phyloP scores from a whole-genome alignment of 2,888 invertebrate species.

The Pelosia muscerda region DNA sequence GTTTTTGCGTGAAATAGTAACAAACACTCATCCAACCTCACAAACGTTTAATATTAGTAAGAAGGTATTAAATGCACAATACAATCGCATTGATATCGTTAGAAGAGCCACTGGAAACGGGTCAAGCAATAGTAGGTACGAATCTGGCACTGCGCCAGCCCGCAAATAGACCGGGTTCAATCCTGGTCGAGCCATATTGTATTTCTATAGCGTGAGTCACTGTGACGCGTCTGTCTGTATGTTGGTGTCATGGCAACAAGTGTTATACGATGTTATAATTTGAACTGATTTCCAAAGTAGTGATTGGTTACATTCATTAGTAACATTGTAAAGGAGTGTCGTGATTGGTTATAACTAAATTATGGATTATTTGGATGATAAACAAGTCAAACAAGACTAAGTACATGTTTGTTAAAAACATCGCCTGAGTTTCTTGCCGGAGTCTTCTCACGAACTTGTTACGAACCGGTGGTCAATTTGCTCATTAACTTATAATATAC shows the following conservation, averaged over 20 bases:
- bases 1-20: not conserved
- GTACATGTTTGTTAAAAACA: no score
- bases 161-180: constrained; percentile 81
- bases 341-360: no score
- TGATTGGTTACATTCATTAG: no score
- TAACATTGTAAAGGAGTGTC: no score
- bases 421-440: no score
- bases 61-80: constrained; percentile 28
- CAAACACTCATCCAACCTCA: not conserved
- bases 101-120: constrained; percentile 58
- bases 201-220: constrained; percentile 77
- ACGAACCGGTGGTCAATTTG: no score
- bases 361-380: no score
- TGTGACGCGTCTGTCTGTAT: constrained; percentile 43
- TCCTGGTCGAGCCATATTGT: constrained; percentile 77
- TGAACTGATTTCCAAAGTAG: no score
- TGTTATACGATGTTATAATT: constrained; percentile 9
- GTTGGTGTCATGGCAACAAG: constrained; percentile 41
- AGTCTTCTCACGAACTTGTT: no score
- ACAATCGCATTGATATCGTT: constrained; percentile 43
- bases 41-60: no score
- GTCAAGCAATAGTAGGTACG: constrained; percentile 68
- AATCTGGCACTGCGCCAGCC: constrained; percentile 72
- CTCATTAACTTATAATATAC: no score
- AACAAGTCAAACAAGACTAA: no score